Evolutionary conservation across 2,113 vertebrate species (phyloP).

Genomic region (Chitala chitala): DNA sequence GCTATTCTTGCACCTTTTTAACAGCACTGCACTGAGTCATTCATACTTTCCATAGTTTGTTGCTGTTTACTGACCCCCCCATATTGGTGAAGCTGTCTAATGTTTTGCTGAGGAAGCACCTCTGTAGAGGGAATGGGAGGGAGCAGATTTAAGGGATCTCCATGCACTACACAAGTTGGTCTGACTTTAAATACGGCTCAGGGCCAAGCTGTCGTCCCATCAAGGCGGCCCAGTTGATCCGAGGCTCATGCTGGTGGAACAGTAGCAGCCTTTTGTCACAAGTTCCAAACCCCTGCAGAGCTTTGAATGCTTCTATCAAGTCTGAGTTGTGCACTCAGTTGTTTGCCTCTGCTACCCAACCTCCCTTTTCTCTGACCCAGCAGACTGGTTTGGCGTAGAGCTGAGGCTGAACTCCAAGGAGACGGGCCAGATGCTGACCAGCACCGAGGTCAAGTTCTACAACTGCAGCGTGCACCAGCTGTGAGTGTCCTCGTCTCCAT

Average conservation of each 20-base stretch:
- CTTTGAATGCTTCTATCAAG: too few species aligned
- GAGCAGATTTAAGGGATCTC: too few species aligned
- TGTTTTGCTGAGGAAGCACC: conserved; percentile 11
- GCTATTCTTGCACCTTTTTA: too few species aligned
- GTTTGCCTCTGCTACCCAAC: too few species aligned
- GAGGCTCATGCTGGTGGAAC: not conserved
- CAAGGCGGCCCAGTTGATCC: not conserved
- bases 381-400: conserved; percentile 92
- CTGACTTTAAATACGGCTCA: too few species aligned
- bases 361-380: too few species aligned
- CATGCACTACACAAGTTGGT: too few species aligned
- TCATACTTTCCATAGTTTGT: not conserved
- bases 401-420: conserved; percentile 88
- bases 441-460: conserved; percentile 98
- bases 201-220: too few species aligned
- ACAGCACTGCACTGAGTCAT: not conserved
- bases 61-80: not conserved
- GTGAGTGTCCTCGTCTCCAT: conserved; percentile 62
- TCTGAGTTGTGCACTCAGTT: too few species aligned
- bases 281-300: too few species aligned
- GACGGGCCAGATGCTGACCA: conserved; percentile 88
- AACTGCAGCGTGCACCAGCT: conserved; percentile 97
- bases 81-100: not conserved
- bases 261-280: too few species aligned
- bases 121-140: not conserved